Conservation (phyloP, 2,888 invertebrate species). For the Leptinotarsa juncta region DNA sequence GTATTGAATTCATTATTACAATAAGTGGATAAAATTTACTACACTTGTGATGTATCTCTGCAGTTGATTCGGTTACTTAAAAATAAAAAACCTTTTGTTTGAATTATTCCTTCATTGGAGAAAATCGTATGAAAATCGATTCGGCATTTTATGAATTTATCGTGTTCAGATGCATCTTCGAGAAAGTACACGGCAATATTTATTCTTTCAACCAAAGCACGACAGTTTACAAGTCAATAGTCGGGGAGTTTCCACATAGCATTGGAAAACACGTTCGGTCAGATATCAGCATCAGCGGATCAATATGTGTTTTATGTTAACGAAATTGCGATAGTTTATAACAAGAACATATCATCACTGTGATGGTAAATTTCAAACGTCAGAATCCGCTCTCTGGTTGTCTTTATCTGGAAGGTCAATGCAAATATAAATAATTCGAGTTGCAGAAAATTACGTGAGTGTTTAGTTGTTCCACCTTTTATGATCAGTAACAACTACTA, state of each 20-base stretch:
- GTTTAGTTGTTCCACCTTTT: neutral
- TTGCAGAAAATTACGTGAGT: neutral
- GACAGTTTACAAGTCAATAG: neutral
- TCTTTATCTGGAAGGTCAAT: conserved; percentile 6
- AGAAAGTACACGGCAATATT: no score
- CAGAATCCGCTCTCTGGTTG: neutral
- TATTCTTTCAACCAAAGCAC: neutral
- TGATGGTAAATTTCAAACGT: neutral
- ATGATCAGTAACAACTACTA: neutral
- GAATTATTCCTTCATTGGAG: no score
- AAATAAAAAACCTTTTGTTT: no score
- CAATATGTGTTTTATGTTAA: neutral
- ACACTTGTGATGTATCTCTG: no score
- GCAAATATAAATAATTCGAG: neutral
- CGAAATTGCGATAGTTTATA: neutral
- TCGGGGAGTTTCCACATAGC: neutral
- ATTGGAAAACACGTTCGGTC: conserved; percentile 1
- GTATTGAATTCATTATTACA: no score
- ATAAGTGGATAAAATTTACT: no score
- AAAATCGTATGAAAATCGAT: no score
- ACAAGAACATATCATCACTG: neutral
- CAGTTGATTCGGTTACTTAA: no score
- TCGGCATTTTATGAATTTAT: no score
- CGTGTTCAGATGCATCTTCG: no score
- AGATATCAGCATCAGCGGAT: neutral